phyloP scores from a whole-genome alignment of 92 coral and sea anemone species.

The Plumapathes pennacea region DNA sequence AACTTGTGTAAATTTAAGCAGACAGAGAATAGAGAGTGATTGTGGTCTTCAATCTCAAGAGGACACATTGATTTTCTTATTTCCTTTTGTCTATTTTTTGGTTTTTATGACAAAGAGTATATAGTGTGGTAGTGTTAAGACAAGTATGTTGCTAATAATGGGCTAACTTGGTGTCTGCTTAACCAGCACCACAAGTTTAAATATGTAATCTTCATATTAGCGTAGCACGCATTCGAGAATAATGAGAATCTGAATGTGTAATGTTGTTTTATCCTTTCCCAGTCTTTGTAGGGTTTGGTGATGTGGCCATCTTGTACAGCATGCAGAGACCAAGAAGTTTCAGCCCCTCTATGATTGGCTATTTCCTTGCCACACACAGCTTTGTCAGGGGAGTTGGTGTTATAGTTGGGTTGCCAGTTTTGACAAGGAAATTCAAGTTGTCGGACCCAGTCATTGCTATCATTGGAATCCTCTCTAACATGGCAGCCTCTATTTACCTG shows the following conservation, averaged over 20 bases:
- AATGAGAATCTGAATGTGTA: no score
- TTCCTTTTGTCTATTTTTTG: no score
- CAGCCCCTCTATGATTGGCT: slow-evolving; percentile 73
- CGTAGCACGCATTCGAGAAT: no score
- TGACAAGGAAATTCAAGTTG: slow-evolving; percentile 50
- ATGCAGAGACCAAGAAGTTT: slow-evolving; percentile 71
- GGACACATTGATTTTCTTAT: no score
- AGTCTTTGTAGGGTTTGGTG: slow-evolving; percentile 89
- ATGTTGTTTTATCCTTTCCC: slow-evolving; percentile 5
- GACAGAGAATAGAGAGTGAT: no score
- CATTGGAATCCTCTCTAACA: slow-evolving; percentile 50
- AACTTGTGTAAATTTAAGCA: no score
- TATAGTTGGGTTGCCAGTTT: slow-evolving; percentile 71
- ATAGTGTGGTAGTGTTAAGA: no score
- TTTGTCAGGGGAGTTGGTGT: slow-evolving; percentile 73
- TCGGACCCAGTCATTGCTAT: slow-evolving; percentile 73
- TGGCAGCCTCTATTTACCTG: slow-evolving; percentile 53
- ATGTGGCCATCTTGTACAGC: slow-evolving; percentile 67
- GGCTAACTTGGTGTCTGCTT: no score
- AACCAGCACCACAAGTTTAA: no score
- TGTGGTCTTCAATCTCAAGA: no score
- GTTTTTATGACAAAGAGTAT: no score
- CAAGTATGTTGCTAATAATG: neutral
- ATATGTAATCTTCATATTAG: no score
- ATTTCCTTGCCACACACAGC: slow-evolving; percentile 61